Conservation (phyloP, 2,888 invertebrate species). For the Blastobasis lacticolella region DNA sequence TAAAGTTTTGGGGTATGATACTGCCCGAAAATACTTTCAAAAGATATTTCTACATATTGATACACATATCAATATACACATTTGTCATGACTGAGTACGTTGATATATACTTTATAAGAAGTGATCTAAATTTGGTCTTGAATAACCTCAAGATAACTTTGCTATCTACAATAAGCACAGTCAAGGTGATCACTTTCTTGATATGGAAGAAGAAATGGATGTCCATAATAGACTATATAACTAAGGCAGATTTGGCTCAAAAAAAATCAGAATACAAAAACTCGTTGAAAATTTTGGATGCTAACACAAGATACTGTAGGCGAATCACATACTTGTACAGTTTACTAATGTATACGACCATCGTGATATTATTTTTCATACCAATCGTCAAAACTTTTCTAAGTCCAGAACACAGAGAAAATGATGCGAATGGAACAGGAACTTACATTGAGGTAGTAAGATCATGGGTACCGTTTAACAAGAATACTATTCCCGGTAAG, state of each 20-base stretch:
- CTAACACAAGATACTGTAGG: slow-evolving; percentile 47
- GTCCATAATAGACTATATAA: slow-evolving; percentile 48
- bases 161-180: slow-evolving; percentile 48
- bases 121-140: slow-evolving; percentile 43
- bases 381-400: slow-evolving; percentile 43
- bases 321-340: slow-evolving; percentile 51
- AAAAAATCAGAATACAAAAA: slow-evolving; percentile 23
- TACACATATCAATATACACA: slow-evolving; percentile 42
- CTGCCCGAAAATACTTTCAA: slow-evolving; percentile 33
- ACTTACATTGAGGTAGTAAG: slow-evolving; percentile 49
- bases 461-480: slow-evolving; percentile 60
- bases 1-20: slow-evolving; percentile 56
- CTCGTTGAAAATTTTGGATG: slow-evolving; percentile 29
- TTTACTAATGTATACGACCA: slow-evolving; percentile 52
- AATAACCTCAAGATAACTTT: slow-evolving; percentile 58
- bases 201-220: slow-evolving; percentile 48
- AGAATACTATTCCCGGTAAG: slow-evolving; percentile 23
- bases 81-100: slow-evolving; percentile 51
- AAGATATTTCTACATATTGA: slow-evolving; percentile 36
- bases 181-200: slow-evolving; percentile 46
- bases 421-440: slow-evolving; percentile 39
- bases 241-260: slow-evolving; percentile 38
- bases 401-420: slow-evolving; percentile 36
- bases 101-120: slow-evolving; percentile 54
- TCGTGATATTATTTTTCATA: slow-evolving; percentile 39